Evolutionary conservation across 2,888 invertebrate genomes (phyloP).

Genomic region (Chymomyza procnemis): DNA sequence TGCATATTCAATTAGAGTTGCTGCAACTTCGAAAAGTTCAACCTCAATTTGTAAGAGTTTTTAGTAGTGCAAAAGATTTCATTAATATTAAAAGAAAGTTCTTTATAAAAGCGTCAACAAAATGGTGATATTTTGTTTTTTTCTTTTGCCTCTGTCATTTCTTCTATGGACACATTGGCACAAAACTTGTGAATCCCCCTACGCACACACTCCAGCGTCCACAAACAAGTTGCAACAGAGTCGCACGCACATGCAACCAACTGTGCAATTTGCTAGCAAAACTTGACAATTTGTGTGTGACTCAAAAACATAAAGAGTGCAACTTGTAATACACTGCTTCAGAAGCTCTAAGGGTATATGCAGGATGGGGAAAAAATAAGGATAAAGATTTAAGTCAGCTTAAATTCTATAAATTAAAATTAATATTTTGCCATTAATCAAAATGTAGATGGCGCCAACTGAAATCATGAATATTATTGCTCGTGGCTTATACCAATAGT

Average conservation of each 20-base stretch:
- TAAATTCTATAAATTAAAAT: no score
- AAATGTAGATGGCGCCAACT: no score
- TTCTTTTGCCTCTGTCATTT: conserved; percentile 9
- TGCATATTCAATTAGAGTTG: conserved; percentile 5
- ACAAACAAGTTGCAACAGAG: background rate
- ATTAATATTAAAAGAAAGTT: conserved; percentile 53
- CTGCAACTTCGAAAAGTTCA: conserved; percentile 32
- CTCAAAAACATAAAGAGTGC: conserved; percentile 43
- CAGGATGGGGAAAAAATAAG: no score
- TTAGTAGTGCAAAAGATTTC: conserved; percentile 48
- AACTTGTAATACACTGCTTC: background rate
- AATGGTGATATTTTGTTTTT: conserved; percentile 13
- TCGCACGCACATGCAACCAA: conserved; percentile 40
- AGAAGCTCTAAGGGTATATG: no score
- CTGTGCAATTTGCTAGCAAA: conserved; percentile 65
- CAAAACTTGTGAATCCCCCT: background rate
- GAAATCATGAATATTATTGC: no score
- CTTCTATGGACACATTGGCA: conserved; percentile 38
- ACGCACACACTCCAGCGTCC: background rate
- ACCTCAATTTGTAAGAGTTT: conserved; percentile 41
- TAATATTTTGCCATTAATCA: no score
- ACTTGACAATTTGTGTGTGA: conserved; percentile 60
- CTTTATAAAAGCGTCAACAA: background rate
- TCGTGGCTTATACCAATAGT: no score
- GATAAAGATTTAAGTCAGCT: no score